Percentiles rank a stretch among this genome's conserved stretches.
Conservation (phyloP, 23 tunicate genomes). For the Botrylloides violaceus region DNA sequence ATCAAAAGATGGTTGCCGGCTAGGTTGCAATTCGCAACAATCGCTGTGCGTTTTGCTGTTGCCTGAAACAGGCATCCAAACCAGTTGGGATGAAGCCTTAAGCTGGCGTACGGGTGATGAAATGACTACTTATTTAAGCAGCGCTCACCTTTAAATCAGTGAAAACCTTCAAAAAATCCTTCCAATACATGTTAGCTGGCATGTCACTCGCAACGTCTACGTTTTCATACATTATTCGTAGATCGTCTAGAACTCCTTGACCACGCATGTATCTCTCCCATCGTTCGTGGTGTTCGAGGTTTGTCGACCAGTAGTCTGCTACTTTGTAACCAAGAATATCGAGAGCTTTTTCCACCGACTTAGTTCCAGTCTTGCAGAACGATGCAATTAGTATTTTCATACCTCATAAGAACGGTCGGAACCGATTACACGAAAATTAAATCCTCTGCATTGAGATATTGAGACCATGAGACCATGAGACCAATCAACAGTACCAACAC, state of each 20-base stretch:
- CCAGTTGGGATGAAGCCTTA: too few relatives aligned
- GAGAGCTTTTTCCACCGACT: constrained; percentile 21
- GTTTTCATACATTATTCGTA: neutral
- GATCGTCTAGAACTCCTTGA: constrained; percentile 6
- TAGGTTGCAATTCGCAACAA: too few relatives aligned
- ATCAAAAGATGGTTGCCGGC: too few relatives aligned
- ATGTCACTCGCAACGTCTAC: constrained; percentile 1
- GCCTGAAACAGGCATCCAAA: too few relatives aligned
- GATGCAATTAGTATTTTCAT: constrained; percentile 18
- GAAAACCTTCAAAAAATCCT: constrained; percentile 1
- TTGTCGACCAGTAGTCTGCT: neutral
- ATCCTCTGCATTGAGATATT: too few relatives aligned
- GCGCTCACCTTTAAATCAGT: constrained; percentile 5
- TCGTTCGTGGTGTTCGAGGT: neutral
- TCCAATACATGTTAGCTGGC: constrained; percentile 13
- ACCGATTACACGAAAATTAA: too few relatives aligned
- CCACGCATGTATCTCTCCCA: constrained; percentile 16
- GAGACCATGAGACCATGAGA: too few relatives aligned
- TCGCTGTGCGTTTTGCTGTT: too few relatives aligned
- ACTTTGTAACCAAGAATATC: constrained; percentile 16
- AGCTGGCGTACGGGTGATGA: too few relatives aligned
- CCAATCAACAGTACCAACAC: too few relatives aligned
- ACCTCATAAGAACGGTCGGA: neutral
- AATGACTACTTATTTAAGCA: too few relatives aligned
- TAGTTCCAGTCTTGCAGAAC: constrained; percentile 24